Conservation (phyloP, 2,797 vertebrate genomes). For the Eurystomus glaucurus region DNA sequence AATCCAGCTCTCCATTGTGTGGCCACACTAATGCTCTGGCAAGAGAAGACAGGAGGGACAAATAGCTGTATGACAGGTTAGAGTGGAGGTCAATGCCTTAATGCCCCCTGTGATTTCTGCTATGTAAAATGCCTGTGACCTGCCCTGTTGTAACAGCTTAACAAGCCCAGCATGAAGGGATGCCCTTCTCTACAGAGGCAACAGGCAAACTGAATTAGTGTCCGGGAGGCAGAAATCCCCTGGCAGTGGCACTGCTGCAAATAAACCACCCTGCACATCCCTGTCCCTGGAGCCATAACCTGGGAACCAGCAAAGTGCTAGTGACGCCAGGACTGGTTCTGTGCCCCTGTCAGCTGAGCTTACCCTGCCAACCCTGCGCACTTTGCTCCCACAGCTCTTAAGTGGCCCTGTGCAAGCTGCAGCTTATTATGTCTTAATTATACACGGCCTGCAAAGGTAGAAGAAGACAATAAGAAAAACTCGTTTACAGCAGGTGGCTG, state of each 20-base stretch:
- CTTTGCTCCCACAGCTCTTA: background rate
- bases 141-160: background rate
- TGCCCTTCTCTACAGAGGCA: background rate
- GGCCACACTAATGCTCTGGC: background rate
- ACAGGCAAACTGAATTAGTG: background rate
- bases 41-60: background rate
- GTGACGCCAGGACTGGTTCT: background rate
- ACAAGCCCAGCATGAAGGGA: background rate
- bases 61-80: background rate
- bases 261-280: fast-evolving
- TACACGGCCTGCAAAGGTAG: background rate
- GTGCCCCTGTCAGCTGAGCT: background rate
- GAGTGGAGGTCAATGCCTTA: background rate
- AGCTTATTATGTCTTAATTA: background rate
- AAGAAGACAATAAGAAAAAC: background rate
- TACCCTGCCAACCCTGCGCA: background rate
- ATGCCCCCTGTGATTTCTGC: background rate
- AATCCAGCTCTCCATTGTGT: background rate
- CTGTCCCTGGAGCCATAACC: background rate
- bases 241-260: background rate
- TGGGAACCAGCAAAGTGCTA: background rate
- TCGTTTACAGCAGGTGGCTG: background rate
- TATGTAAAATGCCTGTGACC: background rate
- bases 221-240: background rate
- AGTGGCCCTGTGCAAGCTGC: background rate